Percentiles rank a stretch among this genome's conserved stretches.
Evolutionary conservation across 2,888 invertebrate species (phyloP).

Genomic region (Eulithis testata): DNA sequence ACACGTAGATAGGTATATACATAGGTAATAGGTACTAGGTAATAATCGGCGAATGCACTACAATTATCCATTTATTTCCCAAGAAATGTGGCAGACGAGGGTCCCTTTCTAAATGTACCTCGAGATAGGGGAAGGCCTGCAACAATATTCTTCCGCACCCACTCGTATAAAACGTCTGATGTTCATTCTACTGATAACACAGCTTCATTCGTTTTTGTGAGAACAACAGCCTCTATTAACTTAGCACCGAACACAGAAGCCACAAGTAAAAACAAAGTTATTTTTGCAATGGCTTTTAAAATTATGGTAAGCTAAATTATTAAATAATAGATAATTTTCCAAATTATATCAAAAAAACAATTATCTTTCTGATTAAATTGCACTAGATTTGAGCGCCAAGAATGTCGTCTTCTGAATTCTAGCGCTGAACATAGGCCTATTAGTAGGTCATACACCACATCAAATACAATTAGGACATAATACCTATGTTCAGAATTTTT

Average conservation of each 20-base stretch:
- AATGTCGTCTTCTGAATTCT: too few species aligned
- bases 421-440: too few species aligned
- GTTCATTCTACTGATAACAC: conserved; percentile 51
- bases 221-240: conserved; percentile 36
- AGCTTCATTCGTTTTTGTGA: conserved; percentile 45
- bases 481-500: too few species aligned
- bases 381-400: too few species aligned
- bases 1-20: conserved; percentile 12
- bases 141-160: conserved; percentile 66
- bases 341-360: too few species aligned
- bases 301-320: conserved; percentile 70
- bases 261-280: neutral
- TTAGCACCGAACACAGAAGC: neutral
- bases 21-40: conserved; percentile 1
- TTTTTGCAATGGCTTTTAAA: conserved; percentile 57
- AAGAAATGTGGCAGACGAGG: conserved; percentile 28
- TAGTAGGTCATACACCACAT: too few species aligned
- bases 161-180: conserved; percentile 67
- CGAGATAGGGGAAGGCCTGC: conserved; percentile 11
- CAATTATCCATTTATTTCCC: conserved; percentile 24
- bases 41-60: conserved; percentile 9
- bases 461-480: too few species aligned
- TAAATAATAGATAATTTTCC: too few species aligned
- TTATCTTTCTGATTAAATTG: too few species aligned
- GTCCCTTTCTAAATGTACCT: conserved; percentile 65